Percentiles rank a stretch among this genome's conserved stretches.
phyloP scores from a whole-genome alignment of 2,888 invertebrate species.

The Prosopocoilus inquinatus region DNA sequence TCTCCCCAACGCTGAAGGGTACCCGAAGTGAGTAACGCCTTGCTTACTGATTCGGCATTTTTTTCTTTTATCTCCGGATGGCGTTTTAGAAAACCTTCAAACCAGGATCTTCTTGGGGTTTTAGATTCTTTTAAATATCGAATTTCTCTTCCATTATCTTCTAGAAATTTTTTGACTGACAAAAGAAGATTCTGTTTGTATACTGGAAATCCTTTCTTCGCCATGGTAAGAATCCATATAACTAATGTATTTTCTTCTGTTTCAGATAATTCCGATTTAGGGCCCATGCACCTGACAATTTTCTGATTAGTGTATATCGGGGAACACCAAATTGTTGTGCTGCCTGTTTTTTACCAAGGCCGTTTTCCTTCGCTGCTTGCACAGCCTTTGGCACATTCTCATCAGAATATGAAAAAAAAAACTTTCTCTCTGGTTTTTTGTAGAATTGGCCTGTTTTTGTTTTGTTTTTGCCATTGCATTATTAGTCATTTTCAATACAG shows the following conservation, averaged over 20 bases:
- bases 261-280: constrained; percentile 9
- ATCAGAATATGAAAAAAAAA: too few species aligned
- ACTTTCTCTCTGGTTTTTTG: not conserved
- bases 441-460: too few species aligned
- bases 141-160: constrained; percentile 8
- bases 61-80: too few species aligned
- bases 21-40: too few species aligned
- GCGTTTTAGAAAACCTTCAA: too few species aligned
- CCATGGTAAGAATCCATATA: constrained; percentile 14
- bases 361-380: not conserved
- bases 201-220: constrained; percentile 14
- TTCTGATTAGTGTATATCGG: constrained; percentile 4
- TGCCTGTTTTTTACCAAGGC: not conserved
- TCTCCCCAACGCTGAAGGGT: too few species aligned
- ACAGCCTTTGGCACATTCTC: too few species aligned
- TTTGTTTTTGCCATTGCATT: not conserved
- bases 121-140: constrained; percentile 15
- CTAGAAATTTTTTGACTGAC: constrained; percentile 11
- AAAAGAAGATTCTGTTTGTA: constrained; percentile 7
- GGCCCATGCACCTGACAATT: constrained; percentile 11
- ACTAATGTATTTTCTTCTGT: constrained; percentile 12
- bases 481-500: not conserved
- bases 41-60: too few species aligned
- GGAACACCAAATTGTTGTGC: constrained; percentile 10
- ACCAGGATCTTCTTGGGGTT: too few species aligned